These are phyloP conservation scores for Picathartes gymnocephalus DNA, from an alignment of 2,113 vertebrate species.

Conservation along the genomic window DNA sequence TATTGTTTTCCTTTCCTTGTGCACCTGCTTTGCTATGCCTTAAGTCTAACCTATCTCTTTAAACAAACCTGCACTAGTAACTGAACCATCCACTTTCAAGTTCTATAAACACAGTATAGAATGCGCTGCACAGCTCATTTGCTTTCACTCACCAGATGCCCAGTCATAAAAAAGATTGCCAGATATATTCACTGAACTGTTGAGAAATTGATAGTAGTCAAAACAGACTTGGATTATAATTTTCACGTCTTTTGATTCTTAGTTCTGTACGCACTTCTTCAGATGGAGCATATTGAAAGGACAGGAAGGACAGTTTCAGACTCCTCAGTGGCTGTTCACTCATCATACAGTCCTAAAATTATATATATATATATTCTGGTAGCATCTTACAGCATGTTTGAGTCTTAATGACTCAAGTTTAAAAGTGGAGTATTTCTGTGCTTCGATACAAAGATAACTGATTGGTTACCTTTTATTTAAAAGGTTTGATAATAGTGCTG, in stretches of 20 bases:
- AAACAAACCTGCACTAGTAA: neutral
- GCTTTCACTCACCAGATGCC: slow-evolving; percentile 9
- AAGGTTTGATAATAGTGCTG: neutral
- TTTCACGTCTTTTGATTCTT: neutral
- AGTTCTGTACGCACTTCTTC: neutral
- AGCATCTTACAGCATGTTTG: neutral
- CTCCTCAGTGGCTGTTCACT: neutral
- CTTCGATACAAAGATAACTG: neutral
- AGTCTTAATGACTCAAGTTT: neutral
- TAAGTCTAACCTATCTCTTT: neutral
- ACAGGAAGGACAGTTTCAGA: neutral
- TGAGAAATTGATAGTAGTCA: neutral
- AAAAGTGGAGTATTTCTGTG: neutral
- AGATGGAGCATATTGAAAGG: neutral
- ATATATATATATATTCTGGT: neutral
- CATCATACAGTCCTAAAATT: neutral
- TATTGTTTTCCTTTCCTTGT: slow-evolving; percentile 41
- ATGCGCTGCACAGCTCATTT: slow-evolving; percentile 18
- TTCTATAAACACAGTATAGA: neutral
- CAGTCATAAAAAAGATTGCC: neutral
- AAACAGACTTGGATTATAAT: neutral
- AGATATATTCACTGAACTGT: neutral
- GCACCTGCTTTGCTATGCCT: slow-evolving; percentile 49
- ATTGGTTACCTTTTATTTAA: neutral
- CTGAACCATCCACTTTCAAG: neutral